Evolutionary conservation across 2,797 vertebrate species (phyloP), one percentile per base, ranked within the genome.

Genomic region (Xenopus petersii): DNA sequence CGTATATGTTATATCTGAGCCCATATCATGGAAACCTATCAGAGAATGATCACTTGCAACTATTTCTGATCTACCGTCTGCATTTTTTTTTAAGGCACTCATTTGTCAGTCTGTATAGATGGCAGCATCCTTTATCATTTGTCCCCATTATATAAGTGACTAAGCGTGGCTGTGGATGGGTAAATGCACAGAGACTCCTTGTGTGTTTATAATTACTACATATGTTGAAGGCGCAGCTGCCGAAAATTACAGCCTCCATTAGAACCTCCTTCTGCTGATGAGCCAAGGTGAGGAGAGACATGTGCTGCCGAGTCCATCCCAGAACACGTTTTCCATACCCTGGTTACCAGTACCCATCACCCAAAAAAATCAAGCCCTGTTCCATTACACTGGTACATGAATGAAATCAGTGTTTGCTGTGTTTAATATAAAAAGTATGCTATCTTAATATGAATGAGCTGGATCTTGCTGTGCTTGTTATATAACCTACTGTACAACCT

Each of bases 241-340:
- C 54, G 54, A 42, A 74, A 73, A 65, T 33, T n/a, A 55, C 10
- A n/a, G 55, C 15, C 55, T 42, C 12, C 56, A n/a, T 26, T 12
- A 56, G 17, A 47, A 15, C 33, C 15, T 60, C 56, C 33, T 48
- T 33, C 64, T 79, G 66, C 47, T 79, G 21, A 21, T 10, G 10
- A 61, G 71, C 71, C 77, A 79, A 70, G 71, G 61, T 79, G 67
- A 74, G 67, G 67, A 79, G 67, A 54, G 71, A 70, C 67, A 60
- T 59, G 67, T 79, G 77, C 71, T 66, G 77, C 77, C 66, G 61
- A 66, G 71, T 79, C 77, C 56, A 55, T 74, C 64, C 58, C 71
- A 56, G 15, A 56, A 56, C 15, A 15, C 49, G 4, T 42, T 36
- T 36, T 21, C 33, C 33, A 36, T 36, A 4, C 33, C 33, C 33